Percentiles rank a stretch among this genome's conserved stretches.
These are phyloP conservation scores for Gryllus longicercus DNA, from an alignment of 2,888 invertebrate genomes.

Conservation along the genomic window DNA sequence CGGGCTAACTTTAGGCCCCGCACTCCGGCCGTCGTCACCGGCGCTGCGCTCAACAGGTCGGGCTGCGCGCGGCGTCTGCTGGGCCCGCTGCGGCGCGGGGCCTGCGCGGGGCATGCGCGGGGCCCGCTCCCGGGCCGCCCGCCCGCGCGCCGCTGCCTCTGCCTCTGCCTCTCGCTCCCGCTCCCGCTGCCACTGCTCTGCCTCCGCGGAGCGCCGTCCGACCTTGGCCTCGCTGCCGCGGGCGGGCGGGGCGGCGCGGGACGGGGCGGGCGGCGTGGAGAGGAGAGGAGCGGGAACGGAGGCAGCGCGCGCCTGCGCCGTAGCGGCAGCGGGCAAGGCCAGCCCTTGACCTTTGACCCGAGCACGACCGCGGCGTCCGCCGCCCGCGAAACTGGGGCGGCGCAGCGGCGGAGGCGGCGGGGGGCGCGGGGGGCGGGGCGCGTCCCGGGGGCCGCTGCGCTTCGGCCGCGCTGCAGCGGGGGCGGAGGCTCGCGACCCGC, in stretches of 20 bases:
- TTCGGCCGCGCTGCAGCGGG: neutral
- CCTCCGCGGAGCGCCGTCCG: neutral
- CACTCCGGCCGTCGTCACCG: constrained; percentile 4
- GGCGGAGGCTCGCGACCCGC: neutral
- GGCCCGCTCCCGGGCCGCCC: neutral
- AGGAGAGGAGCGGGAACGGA: neutral
- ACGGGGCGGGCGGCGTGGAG: too few species aligned
- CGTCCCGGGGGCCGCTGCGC: neutral
- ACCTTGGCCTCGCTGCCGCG: neutral
- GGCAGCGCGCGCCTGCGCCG: constrained; percentile 17
- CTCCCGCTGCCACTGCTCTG: neutral
- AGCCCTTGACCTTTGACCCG: neutral
- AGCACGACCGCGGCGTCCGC: neutral
- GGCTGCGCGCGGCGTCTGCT: constrained; percentile 24
- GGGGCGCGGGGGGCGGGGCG: neutral
- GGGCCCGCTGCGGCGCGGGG: neutral
- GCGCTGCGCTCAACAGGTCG: constrained; percentile 25
- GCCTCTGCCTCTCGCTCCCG: neutral
- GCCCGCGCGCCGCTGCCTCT: neutral
- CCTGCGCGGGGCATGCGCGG: neutral
- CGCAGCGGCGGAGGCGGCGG: neutral
- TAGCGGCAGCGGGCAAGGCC: neutral
- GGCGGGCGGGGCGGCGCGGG: neutral
- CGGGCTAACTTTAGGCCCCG: neutral
- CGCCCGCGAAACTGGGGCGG: neutral